Base-by-base conservation (phyloP, 2,113 vertebrate species). In the Leucoraja erinaceus region DNA sequence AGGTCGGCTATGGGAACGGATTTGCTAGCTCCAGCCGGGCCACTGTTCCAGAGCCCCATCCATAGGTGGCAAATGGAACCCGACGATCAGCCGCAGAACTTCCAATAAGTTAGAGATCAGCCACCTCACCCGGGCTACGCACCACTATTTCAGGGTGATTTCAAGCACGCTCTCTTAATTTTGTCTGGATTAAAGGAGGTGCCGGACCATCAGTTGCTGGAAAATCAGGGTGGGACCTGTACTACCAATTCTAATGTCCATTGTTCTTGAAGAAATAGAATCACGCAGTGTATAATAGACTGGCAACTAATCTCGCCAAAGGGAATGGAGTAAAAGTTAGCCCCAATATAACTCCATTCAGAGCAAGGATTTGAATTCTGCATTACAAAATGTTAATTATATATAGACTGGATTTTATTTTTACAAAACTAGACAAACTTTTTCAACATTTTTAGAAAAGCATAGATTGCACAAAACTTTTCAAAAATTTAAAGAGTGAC, bases 401-500 rank as follows among this genome's bases (percentile, higher is more conserved):
- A 84, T 91, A 72, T 47, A 91, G 68, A 70, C 28, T 54, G 68
- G 20, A 25, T 11, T 91, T 91, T 91, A 91, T 91, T 91, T 91
- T 91, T 91, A 72, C 33, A 91, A 91, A 91, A 91, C 54, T 91
- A 91, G 33, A 91, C 68, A 91, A 54, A 72, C 70, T 54, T 22
- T 74, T 91, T 72, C n/a, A 91, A 72, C 90, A 72, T 91, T 16
- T 72, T 72, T 68, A 91, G 90, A 74, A 91, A 91, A 54, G 31
- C 86, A 74, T 54, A 91, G 3, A 38, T 14, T 91, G 66, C 90
- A 91, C 68, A 72, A 47, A 74, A 16, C 68, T 70, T 79, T 91
- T 16, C 33, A 91, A 66, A 91, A 72, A 74, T 38, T 91, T 20
- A 91, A 74, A 91, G 47, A 12, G 33, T 91, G 68, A 28, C 90